Conservation (phyloP, 2,888 invertebrate genomes). For the Agrochola circellaris region DNA sequence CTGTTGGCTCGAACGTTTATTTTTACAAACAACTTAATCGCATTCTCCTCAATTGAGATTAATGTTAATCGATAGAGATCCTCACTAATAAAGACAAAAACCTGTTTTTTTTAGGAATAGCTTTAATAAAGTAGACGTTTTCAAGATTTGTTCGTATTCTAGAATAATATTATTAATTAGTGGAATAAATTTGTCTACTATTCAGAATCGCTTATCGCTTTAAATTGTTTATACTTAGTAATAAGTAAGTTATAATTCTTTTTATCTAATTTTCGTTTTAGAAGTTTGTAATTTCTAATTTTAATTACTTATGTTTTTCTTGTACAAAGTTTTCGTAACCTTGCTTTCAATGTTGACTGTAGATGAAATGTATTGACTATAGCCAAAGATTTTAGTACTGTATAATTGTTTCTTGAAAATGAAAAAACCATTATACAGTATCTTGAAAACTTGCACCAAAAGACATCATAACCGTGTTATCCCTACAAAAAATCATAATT, state of each 20-base stretch:
- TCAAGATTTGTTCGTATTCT: slow-evolving; percentile 4
- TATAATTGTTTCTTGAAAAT: too few relatives aligned
- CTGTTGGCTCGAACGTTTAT: slow-evolving; percentile 71
- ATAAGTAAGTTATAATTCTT: neutral
- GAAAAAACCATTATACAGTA: too few relatives aligned
- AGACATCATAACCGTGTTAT: neutral
- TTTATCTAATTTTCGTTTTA: neutral
- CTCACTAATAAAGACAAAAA: slow-evolving; percentile 78
- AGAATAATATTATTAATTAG: slow-evolving; percentile 19
- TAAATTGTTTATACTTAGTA: neutral
- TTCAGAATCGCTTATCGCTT: neutral
- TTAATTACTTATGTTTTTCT: neutral
- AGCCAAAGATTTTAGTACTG: neutral
- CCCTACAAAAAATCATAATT: neutral
- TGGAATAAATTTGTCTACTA: slow-evolving; percentile 11
- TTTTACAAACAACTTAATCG: slow-evolving; percentile 81
- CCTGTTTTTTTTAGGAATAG: slow-evolving; percentile 55
- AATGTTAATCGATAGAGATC: slow-evolving; percentile 79
- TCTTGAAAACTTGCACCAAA: neutral
- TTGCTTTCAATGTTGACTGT: neutral
- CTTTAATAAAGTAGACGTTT: neutral
- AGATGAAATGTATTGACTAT: neutral
- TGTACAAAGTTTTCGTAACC: neutral
- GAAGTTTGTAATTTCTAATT: neutral
- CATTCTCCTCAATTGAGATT: slow-evolving; percentile 81